Conservation (phyloP, 2,113 vertebrate genomes). For the Cololabis saira region DNA sequence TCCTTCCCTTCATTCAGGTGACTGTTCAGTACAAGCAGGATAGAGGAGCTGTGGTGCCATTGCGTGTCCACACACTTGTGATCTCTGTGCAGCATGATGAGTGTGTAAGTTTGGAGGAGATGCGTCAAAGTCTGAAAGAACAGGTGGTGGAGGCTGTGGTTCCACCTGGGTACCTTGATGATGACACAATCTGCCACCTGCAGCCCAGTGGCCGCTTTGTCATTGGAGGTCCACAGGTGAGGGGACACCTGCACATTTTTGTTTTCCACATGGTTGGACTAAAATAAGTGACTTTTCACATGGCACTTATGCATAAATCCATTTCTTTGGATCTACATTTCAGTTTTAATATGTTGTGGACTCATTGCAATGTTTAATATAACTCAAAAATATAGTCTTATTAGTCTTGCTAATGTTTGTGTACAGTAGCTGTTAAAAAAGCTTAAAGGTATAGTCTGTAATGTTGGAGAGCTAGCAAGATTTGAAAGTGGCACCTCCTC, state of each 20-base stretch:
- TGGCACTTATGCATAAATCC: too few relatives aligned
- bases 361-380: too few relatives aligned
- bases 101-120: slow-evolving; percentile 88
- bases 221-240: slow-evolving; percentile 95
- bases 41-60: slow-evolving; percentile 89
- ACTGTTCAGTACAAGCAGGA: slow-evolving; percentile 95
- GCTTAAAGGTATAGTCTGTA: too few relatives aligned
- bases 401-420: too few relatives aligned
- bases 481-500: too few relatives aligned
- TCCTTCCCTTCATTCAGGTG: slow-evolving; percentile 74
- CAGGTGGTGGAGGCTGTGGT: slow-evolving; percentile 92
- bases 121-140: slow-evolving; percentile 90
- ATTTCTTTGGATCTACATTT: too few relatives aligned
- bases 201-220: slow-evolving; percentile 97
- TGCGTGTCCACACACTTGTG: slow-evolving; percentile 94
- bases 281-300: too few relatives aligned
- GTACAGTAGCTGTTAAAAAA: too few relatives aligned
- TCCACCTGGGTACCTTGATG: slow-evolving; percentile 87
- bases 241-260: neutral
- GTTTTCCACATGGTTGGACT: neutral
- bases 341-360: too few relatives aligned
- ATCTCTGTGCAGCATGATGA: slow-evolving; percentile 97
- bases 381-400: too few relatives aligned
- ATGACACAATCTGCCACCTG: slow-evolving; percentile 93
- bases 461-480: too few relatives aligned